Evolutionary conservation across 2,888 invertebrate genomes (phyloP).

Genomic region (Carabus problematicus): DNA sequence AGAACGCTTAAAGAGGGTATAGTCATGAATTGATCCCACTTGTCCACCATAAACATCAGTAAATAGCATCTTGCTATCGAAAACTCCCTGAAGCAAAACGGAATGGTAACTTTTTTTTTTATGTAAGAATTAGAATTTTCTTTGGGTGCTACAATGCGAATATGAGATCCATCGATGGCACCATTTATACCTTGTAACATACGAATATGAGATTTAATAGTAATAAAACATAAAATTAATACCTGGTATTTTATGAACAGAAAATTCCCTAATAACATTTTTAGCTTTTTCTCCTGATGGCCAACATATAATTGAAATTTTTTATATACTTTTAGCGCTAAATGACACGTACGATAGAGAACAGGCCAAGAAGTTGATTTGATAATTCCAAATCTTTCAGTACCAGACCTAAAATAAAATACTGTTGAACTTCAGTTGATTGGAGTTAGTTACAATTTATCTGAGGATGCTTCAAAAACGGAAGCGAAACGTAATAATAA

Average conservation of each 20-base stretch:
- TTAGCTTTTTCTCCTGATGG: constrained; percentile 35
- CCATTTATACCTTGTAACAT: constrained; percentile 43
- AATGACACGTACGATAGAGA: constrained; percentile 43
- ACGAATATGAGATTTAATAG: constrained; percentile 1
- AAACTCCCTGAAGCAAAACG: constrained; percentile 45
- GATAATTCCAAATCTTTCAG: constrained; percentile 45
- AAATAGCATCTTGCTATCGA: constrained; percentile 42
- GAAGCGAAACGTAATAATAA: no score
- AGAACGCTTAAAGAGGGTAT: constrained; percentile 38
- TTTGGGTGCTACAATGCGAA: constrained; percentile 45
- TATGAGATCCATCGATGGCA: constrained; percentile 47
- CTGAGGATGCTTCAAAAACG: no score
- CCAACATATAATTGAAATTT: constrained; percentile 41
- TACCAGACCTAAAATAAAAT: constrained; percentile 6
- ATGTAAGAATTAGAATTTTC: constrained; percentile 44
- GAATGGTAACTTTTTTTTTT: constrained; percentile 46
- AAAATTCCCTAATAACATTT: constrained; percentile 33
- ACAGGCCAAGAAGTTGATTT: constrained; percentile 46
- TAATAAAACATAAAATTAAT: background rate
- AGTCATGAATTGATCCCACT: constrained; percentile 45
- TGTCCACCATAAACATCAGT: constrained; percentile 46
- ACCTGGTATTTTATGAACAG: constrained; percentile 34
- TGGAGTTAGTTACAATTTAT: no score
- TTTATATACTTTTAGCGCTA: constrained; percentile 43
- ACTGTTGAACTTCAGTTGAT: no score